These are phyloP conservation scores for Xiphophorus hellerii DNA, from an alignment of 2,113 vertebrate genomes.

Conservation along the genomic window DNA sequence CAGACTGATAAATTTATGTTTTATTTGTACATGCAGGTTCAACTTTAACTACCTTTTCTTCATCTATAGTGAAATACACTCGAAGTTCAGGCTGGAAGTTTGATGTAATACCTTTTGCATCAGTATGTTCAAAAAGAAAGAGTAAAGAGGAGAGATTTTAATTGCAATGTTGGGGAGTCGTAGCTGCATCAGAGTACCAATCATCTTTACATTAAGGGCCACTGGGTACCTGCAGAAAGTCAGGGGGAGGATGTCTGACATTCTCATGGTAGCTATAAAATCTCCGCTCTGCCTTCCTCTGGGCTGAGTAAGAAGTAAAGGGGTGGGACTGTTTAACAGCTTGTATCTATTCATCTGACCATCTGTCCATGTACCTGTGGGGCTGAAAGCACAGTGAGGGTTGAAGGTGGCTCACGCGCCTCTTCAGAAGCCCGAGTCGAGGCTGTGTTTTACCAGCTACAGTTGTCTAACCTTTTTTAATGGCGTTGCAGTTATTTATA, in stretches of 20 bases:
- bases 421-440: conserved; percentile 18
- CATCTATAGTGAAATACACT: conserved; percentile 8
- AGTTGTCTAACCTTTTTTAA: conserved; percentile 53
- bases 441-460: conserved; percentile 31
- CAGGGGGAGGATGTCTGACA: conserved; percentile 28
- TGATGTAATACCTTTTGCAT: conserved; percentile 18
- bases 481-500: conserved; percentile 70
- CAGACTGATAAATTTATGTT: background rate
- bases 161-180: conserved; percentile 32
- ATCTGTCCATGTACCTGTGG: conserved; percentile 54
- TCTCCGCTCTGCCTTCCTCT: conserved; percentile 32
- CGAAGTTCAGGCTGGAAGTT: background rate
- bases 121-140: background rate
- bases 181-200: conserved; percentile 53
- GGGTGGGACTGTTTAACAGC: conserved; percentile 38
- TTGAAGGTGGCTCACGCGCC: conserved; percentile 31
- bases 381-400: background rate
- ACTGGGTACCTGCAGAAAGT: conserved; percentile 29
- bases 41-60: conserved; percentile 25
- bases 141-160: conserved; percentile 23
- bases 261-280: conserved; percentile 44
- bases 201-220: conserved; percentile 57
- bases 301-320: conserved; percentile 23
- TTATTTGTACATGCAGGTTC: conserved; percentile 12
- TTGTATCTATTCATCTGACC: conserved; percentile 43